Base-by-base conservation (phyloP, 1,140 invertebrate genomes). In the Vanessa atalanta region DNA sequence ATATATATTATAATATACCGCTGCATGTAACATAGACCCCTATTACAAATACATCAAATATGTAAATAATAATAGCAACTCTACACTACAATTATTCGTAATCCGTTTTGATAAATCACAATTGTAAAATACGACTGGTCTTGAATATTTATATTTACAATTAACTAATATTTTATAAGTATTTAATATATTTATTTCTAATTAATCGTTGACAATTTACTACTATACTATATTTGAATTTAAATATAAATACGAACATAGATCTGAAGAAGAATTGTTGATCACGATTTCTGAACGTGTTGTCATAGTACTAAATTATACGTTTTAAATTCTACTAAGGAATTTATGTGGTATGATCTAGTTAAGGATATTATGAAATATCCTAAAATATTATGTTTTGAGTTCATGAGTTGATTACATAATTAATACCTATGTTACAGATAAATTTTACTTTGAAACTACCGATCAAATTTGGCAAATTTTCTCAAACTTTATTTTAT, bases 211-310 rank as follows among this genome's bases (percentile, higher is more conserved):
- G 26, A 31, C 0, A 31, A 31, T 31, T 31, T 31, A 31, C 26
- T 31, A 4, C 26, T 31, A 31, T 31, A 31, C 26, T 31, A 31
- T 31, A 31, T 31, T 31, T 31, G 6, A 31, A 31, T 50, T 50
- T 50, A 15, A 50, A 50, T 50, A 50, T 50, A 43, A 11, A 0
- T 43, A 43, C 37, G 6, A 43, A 8, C 37, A 1, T 31, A 31
- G 37, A 1, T 11, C 37, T 43, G 8, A n/a, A 20, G 50, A n/a
- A 53, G n/a, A n/a, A n/a, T 9, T 8, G n/a, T 53, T 1, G 50
- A n/a, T 53, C 50, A 53, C 50, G 50, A 53, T n/a, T 53, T 53
- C 50, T n/a, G 50, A 53, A 53, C 50, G 50, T 53, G 50, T 57
- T 57, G 53, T 20, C 20, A 57, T 57, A 57, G 20, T 20, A n/a